phyloP scores from a whole-genome alignment of 1,140 invertebrate species.

The Venturia canescens region DNA sequence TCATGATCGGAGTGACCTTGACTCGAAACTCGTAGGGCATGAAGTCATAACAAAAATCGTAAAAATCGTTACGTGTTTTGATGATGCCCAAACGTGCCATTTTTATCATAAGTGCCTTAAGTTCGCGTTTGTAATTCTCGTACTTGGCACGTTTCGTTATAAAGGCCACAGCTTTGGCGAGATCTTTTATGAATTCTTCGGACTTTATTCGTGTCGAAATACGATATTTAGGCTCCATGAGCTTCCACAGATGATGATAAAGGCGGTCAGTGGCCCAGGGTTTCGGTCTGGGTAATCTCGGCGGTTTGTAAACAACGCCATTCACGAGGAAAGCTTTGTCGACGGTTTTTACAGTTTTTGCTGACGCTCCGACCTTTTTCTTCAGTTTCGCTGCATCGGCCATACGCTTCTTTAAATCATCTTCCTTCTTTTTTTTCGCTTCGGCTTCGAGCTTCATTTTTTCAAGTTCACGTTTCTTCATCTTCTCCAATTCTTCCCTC shows the following conservation, averaged over 20 bases:
- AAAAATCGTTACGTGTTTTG: constrained; percentile 61
- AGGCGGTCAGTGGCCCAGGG: constrained; percentile 65
- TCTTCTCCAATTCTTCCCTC: background rate
- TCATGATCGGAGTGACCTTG: constrained; percentile 65
- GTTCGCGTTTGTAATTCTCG: constrained; percentile 53
- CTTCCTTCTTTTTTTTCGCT: constrained; percentile 9
- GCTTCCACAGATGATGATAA: constrained; percentile 66
- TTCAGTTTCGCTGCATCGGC: background rate
- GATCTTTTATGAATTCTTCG: constrained; percentile 61
- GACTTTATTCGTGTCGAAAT: constrained; percentile 56
- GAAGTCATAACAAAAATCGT: constrained; percentile 67
- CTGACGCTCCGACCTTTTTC: background rate
- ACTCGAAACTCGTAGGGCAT: constrained; percentile 65
- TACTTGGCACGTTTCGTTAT: constrained; percentile 59
- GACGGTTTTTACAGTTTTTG: constrained; percentile 48
- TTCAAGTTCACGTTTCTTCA: constrained; percentile 15
- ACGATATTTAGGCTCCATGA: constrained; percentile 62
- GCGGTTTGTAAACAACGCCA: constrained; percentile 63
- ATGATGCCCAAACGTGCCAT: constrained; percentile 66
- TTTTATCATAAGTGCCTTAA: constrained; percentile 59
- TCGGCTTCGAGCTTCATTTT: background rate
- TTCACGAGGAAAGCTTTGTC: constrained; percentile 65
- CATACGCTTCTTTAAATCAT: background rate
- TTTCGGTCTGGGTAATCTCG: constrained; percentile 62
- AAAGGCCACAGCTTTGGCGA: constrained; percentile 47